Evolutionary conservation across 2,113 vertebrate species (phyloP), one percentile per base, ranked within the genome.

Genomic region (Arvicanthis niloticus): DNA sequence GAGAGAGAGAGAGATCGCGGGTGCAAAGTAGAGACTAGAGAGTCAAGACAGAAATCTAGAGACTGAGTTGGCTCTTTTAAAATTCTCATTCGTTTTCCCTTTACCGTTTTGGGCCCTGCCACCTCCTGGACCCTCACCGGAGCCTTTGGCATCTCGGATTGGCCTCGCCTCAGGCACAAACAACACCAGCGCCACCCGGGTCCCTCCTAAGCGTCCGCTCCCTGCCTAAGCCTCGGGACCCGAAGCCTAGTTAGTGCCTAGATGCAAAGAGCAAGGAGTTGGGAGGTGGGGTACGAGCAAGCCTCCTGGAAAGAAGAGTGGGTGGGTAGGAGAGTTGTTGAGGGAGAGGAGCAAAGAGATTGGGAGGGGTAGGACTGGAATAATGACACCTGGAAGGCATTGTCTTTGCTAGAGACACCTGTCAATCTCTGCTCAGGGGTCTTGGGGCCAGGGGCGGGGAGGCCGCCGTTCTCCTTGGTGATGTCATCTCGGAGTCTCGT

Each of bases 331-430:
- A 21, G 86, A 10, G 22, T 40, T 15, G 40, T 72, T 9, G 56
- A 72, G 13, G 10, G 31, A 68, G 13, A 40, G 21, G 68, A 73
- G 93, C 37, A 8, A 45, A n/a, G n/a, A 86, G 65, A 65, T 22
- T 24, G 42, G 48, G 92, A 42, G 51, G 58, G 75, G 29, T 4
- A 80, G 7, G 56, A 13, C 81, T 68, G 94, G 40, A 73, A 77
- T 29, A 1, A 34, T 3, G 90, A 95, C 97, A 98, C 97, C 97
- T 98, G 97, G 96, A 81, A 94, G 87, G 97, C 93, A 81, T 85
- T 93, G 97, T 97, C 95, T 89, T 58, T 7, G 65, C 29, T 17
- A 96, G 76, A 82, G 97, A 95, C 97, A 97, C 97, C 97, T 98
- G 97, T 97, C 97, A 97, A 95, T 97, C 97, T 95, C 88, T 67